Percentiles rank a stretch among this genome's conserved stretches.
Evolutionary conservation across 1,140 invertebrate genomes (phyloP).

Genomic region (Phymorhynchus buccinoides): DNA sequence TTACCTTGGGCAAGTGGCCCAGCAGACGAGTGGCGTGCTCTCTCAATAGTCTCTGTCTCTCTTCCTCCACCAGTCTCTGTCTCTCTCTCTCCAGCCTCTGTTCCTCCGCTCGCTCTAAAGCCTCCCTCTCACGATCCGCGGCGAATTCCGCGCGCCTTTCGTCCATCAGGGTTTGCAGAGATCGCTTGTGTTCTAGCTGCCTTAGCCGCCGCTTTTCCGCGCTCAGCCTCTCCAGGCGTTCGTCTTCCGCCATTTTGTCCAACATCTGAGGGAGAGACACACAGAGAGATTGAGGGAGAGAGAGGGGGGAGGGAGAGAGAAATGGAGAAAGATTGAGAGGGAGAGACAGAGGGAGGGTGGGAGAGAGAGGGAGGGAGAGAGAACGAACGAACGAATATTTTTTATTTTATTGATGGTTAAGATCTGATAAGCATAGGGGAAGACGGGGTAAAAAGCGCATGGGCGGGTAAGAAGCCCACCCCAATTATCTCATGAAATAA

Average conservation of each 20-base stretch:
- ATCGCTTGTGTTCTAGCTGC: not conserved
- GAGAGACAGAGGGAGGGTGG: no score
- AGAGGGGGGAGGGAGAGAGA: no score
- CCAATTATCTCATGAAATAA: no score
- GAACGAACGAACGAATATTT: no score
- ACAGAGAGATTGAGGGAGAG: no score
- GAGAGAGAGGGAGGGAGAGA: no score
- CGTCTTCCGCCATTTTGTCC: not conserved
- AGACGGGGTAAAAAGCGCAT: no score
- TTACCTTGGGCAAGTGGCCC: not conserved
- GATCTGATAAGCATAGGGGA: no score
- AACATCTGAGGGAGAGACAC: not conserved
- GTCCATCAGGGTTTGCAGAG: not conserved
- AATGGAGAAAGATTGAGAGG: no score
- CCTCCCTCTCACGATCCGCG: not conserved
- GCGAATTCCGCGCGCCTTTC: not conserved
- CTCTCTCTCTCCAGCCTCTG: not conserved
- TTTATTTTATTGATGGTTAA: no score
- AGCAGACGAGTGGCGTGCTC: not conserved
- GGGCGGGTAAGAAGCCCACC: no score
- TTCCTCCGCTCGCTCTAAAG: not conserved
- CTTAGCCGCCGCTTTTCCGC: not conserved
- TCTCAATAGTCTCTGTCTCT: not conserved
- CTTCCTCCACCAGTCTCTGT: not conserved
- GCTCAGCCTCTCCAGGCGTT: not conserved